Evolutionary conservation across 92 coral and sea anemone genomes (phyloP).

Genomic region (Actinostola sp.): DNA sequence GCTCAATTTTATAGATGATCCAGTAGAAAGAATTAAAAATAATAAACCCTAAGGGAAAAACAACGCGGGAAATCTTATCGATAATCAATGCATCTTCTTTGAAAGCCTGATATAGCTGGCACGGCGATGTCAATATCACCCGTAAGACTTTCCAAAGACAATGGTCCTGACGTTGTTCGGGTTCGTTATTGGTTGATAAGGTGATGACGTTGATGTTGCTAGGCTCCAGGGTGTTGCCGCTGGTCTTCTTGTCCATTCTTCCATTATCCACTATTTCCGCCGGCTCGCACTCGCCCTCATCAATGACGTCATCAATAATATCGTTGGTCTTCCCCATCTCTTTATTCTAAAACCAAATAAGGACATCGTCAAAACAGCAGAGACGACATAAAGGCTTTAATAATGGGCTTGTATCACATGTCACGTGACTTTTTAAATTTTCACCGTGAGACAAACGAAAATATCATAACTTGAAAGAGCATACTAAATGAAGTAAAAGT

Average conservation of each 20-base stretch:
- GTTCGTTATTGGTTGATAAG: neutral
- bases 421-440: too few species aligned
- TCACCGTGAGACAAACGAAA: too few species aligned
- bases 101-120: neutral
- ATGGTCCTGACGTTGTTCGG: neutral
- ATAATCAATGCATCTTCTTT: conserved; percentile 27
- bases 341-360: neutral
- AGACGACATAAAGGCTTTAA: too few species aligned
- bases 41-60: neutral
- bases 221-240: neutral
- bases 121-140: conserved; percentile 1
- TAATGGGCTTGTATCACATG: too few species aligned
- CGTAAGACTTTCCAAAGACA: neutral
- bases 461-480: too few species aligned
- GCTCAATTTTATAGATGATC: neutral
- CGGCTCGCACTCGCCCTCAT: conserved; percentile 33
- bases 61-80: conserved; percentile 4
- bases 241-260: neutral
- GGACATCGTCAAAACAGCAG: too few species aligned
- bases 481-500: too few species aligned
- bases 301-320: conserved; percentile 10
- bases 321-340: conserved; percentile 9
- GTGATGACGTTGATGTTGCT: neutral
- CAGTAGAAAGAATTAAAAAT: neutral
- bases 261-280: conserved; percentile 4